Evolutionary conservation across 2,797 vertebrate genomes (phyloP).

Genomic region (Carcharodon carcharias): DNA sequence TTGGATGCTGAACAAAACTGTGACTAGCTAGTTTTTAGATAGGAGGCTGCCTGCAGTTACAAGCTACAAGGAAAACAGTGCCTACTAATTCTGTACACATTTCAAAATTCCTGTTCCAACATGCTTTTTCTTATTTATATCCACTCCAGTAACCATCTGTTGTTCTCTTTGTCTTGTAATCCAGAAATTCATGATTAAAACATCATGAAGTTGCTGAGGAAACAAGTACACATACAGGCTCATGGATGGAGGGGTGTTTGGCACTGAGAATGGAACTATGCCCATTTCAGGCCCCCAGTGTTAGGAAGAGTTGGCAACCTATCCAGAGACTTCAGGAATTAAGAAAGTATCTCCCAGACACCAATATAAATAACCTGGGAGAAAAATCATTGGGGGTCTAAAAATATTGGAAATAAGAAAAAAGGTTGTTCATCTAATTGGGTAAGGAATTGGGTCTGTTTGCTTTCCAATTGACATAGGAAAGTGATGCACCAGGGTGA

Average conservation of each 20-base stretch:
- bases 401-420: not conserved
- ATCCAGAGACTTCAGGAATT: not conserved
- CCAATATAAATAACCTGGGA: not conserved
- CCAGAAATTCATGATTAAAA: conserved; percentile 15
- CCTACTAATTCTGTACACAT: not conserved
- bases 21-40: not conserved
- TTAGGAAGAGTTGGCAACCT: not conserved
- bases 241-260: not conserved
- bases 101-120: not conserved
- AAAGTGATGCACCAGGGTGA: not conserved
- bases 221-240: not conserved
- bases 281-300: not conserved
- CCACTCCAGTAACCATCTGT: conserved; percentile 23
- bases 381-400: not conserved
- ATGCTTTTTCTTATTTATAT: conserved; percentile 17
- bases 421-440: not conserved
- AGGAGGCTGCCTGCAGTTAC: not conserved
- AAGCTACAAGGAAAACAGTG: not conserved
- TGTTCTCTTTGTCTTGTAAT: not conserved
- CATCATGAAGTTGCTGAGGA: conserved; percentile 5
- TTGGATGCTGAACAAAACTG: not conserved
- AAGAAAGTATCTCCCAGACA: not conserved
- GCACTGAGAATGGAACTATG: not conserved
- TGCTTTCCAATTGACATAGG: not conserved
- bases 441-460: not conserved